Percentiles rank a stretch among this genome's conserved stretches.
Conservation (phyloP, 2,113 vertebrate genomes). For the Harpagus bidentatus region DNA sequence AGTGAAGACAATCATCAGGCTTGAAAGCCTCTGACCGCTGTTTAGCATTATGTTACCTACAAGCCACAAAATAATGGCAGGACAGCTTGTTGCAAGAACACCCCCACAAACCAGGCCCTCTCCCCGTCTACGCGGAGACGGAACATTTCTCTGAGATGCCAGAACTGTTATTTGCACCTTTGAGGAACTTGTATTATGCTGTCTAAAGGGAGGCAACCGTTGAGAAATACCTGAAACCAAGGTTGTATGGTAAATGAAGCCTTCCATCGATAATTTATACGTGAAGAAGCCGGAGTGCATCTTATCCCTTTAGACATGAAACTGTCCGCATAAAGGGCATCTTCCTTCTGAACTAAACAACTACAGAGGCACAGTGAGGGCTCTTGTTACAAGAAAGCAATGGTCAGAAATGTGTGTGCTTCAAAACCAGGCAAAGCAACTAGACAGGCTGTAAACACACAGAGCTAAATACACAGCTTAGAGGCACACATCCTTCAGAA, state of each 20-base stretch:
- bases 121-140: not conserved
- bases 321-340: not conserved
- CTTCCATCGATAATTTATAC: fast-evolving
- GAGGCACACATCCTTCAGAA: not conserved
- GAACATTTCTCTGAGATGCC: not conserved
- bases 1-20: not conserved
- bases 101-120: not conserved
- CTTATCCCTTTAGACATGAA: not conserved
- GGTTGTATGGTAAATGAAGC: not conserved
- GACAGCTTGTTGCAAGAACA: not conserved
- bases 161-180: not conserved
- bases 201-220: not conserved
- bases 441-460: not conserved
- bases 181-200: not conserved
- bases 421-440: not conserved
- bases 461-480: not conserved
- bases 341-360: not conserved
- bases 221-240: not conserved
- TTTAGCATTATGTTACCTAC: not conserved
- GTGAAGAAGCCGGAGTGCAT: not conserved
- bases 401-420: not conserved
- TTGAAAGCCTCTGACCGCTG: not conserved
- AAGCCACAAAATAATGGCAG: not conserved
- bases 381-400: not conserved
- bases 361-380: not conserved